Evolutionary conservation across 2,888 invertebrate genomes (phyloP).

Genomic region (Drosophila demipolita): DNA sequence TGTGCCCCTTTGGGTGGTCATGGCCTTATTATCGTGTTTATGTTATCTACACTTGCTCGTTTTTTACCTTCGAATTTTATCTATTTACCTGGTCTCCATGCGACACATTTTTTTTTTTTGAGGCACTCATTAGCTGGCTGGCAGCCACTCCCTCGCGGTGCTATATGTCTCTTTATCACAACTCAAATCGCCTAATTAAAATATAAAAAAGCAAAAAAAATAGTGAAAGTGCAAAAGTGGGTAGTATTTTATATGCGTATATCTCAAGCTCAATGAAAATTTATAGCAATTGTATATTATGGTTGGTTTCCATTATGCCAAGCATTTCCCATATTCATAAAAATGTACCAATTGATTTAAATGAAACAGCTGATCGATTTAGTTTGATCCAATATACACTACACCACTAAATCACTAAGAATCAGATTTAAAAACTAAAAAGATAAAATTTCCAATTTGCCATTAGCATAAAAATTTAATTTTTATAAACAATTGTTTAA

Average conservation of each 20-base stretch:
- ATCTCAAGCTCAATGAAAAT: not conserved
- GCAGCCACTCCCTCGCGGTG: conserved; percentile 51
- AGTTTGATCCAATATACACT: not conserved
- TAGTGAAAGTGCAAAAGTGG: not conserved
- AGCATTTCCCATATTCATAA: not conserved
- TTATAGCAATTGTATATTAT: not conserved
- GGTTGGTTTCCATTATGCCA: not conserved
- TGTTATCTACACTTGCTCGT: conserved; percentile 36
- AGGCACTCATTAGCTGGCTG: conserved; percentile 38
- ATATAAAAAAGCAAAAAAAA: not conserved
- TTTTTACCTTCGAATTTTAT: conserved; percentile 22
- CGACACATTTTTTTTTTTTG: conserved; percentile 35
- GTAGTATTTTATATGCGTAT: not conserved
- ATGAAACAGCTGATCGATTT: not conserved
- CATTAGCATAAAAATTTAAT: too few relatives aligned
- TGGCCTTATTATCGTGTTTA: conserved; percentile 36
- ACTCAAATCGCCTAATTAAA: conserved; percentile 20
- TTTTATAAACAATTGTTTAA: too few relatives aligned
- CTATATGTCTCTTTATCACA: conserved; percentile 33
- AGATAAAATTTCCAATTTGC: too few relatives aligned
- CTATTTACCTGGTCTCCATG: conserved; percentile 28
- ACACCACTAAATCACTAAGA: too few relatives aligned
- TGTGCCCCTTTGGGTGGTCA: conserved; percentile 7
- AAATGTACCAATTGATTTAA: not conserved
- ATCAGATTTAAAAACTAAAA: too few relatives aligned